Evolutionary conservation across 2,113 vertebrate species (phyloP).

Genomic region (Upupa epops): DNA sequence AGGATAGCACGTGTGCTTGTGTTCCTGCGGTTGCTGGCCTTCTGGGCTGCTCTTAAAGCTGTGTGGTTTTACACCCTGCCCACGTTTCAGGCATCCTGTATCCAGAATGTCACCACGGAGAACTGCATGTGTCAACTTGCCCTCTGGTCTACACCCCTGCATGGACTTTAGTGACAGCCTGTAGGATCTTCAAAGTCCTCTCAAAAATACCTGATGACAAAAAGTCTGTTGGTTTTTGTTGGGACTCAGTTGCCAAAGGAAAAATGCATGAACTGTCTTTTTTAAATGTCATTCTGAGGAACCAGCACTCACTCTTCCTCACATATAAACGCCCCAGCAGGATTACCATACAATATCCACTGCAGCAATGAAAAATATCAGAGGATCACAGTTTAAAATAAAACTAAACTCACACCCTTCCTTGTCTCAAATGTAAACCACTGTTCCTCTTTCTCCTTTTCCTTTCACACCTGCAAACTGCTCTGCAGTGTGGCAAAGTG

Average conservation of each 20-base stretch:
- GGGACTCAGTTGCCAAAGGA: neutral
- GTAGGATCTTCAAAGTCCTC: conserved; percentile 2
- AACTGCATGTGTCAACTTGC: neutral
- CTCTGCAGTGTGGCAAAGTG: neutral
- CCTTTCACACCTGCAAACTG: neutral
- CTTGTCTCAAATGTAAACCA: neutral
- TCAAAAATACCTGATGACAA: conserved; percentile 11
- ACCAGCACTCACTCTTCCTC: conserved; percentile 24
- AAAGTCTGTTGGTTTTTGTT: conserved; percentile 20
- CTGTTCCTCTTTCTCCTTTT: neutral
- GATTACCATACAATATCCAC: conserved; percentile 56
- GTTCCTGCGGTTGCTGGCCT: conserved; percentile 33
- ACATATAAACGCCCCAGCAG: conserved; percentile 36
- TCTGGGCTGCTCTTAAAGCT: conserved; percentile 46
- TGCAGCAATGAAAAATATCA: conserved; percentile 64
- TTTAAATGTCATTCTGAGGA: conserved; percentile 45
- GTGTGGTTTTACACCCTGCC: conserved; percentile 45
- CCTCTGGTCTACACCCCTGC: neutral
- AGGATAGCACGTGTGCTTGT: neutral
- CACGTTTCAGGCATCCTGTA: neutral
- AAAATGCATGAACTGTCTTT: conserved; percentile 8
- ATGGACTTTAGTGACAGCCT: neutral
- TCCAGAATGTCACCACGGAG: neutral
- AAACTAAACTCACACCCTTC: conserved; percentile 38
- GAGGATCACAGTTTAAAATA: conserved; percentile 38